Conservation (phyloP, 2,113 vertebrate species). For the Acrocephalus kingi region DNA sequence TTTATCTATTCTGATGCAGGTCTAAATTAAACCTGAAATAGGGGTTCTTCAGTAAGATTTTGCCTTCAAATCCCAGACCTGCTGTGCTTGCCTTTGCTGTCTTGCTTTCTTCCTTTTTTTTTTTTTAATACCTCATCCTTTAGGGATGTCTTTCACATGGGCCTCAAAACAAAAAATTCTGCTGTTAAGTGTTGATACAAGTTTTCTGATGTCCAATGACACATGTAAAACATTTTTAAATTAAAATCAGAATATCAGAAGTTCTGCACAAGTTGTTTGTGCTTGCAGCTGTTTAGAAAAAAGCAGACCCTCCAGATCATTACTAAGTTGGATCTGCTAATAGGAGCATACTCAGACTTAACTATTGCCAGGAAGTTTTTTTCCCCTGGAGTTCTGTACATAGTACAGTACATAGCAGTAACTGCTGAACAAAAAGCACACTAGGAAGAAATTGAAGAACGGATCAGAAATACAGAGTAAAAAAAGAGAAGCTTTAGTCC, state of each 20-base stretch:
- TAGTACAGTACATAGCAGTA: background rate
- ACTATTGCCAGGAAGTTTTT: background rate
- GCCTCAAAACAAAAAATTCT: background rate
- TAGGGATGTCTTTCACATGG: background rate
- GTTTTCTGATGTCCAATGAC: background rate
- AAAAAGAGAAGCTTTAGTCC: background rate
- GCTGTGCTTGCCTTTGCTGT: background rate
- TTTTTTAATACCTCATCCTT: background rate
- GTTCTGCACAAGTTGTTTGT: background rate
- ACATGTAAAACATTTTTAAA: background rate
- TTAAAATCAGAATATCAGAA: constrained; percentile 16
- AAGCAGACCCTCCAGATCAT: background rate
- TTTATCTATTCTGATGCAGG: constrained; percentile 56
- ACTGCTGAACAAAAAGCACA: background rate
- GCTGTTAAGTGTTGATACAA: background rate
- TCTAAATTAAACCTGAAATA: constrained; percentile 58
- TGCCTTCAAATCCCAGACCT: background rate
- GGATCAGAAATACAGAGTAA: background rate
- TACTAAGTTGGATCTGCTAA: background rate
- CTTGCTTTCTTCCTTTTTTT: background rate
- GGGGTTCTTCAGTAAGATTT: background rate
- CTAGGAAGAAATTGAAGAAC: background rate
- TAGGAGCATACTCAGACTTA: background rate
- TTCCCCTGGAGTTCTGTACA: background rate
- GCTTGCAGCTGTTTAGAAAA: background rate